Percentiles rank a stretch among this genome's conserved stretches.
These are phyloP conservation scores for Cinara cedri DNA, from an alignment of 2,888 invertebrate genomes.

Conservation along the genomic window DNA sequence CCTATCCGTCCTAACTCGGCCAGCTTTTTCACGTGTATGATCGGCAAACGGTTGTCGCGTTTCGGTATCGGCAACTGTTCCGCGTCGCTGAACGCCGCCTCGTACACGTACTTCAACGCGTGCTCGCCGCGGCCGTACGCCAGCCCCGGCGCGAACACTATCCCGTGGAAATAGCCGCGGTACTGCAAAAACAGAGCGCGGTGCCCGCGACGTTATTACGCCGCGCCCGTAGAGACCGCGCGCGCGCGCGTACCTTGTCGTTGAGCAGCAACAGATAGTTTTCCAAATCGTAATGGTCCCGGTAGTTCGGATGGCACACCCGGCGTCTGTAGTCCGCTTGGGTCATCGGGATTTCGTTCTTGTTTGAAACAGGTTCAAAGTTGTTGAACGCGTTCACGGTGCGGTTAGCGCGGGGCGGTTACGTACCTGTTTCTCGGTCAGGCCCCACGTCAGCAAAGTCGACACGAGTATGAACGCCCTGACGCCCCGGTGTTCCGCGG, in stretches of 20 bases:
- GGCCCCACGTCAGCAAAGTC: constrained; percentile 45
- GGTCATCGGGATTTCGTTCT: constrained; percentile 6
- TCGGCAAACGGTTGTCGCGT: constrained; percentile 41
- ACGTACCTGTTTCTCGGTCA: constrained; percentile 11
- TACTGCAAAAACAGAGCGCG: constrained; percentile 23
- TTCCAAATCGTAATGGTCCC: constrained; percentile 31
- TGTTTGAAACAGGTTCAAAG: not conserved
- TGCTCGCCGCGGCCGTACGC: constrained; percentile 40
- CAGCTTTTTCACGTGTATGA: constrained; percentile 44
- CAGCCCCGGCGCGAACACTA: constrained; percentile 38
- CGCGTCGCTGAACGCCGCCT: constrained; percentile 3
- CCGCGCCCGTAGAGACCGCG: not conserved
- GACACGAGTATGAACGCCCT: constrained; percentile 48
- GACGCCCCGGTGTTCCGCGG: constrained; percentile 2
- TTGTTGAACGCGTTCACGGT: not conserved
- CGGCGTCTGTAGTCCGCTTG: constrained; percentile 35
- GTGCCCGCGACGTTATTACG: not conserved
- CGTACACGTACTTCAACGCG: constrained; percentile 35
- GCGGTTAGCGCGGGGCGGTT: not conserved
- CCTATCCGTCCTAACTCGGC: constrained; percentile 31
- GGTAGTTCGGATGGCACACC: constrained; percentile 43
- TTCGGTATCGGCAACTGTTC: constrained; percentile 35
- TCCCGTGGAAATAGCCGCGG: constrained; percentile 32
- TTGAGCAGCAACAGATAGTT: constrained; percentile 36
- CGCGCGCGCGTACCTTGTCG: constrained; percentile 3